Conservation (phyloP, 2,888 invertebrate genomes). For the Eustalomyia histrio region DNA sequence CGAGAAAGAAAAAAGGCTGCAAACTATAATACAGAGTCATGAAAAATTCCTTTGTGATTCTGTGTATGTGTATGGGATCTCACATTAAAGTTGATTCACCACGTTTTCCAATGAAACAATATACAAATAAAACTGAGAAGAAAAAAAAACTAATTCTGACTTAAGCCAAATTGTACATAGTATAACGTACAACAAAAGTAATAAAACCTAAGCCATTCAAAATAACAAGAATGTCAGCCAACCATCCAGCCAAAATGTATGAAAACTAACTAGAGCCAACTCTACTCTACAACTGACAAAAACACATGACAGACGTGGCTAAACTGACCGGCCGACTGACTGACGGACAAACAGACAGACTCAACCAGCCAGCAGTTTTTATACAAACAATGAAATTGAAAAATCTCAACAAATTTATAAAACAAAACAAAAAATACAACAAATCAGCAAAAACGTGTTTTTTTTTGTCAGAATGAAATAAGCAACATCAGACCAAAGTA, state of each 20-base stretch:
- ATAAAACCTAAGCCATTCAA: slow-evolving; percentile 38
- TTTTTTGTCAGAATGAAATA: neutral
- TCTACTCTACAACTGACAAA: neutral
- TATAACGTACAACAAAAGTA: slow-evolving; percentile 40
- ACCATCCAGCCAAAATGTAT: neutral
- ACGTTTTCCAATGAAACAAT: slow-evolving; percentile 47
- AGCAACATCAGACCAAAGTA: slow-evolving; percentile 4
- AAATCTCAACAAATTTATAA: slow-evolving; percentile 48
- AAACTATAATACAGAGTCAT: slow-evolving; percentile 33
- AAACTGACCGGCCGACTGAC: neutral
- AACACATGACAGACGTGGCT: neutral
- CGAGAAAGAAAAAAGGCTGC: slow-evolving; percentile 8
- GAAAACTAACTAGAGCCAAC: slow-evolving; percentile 11
- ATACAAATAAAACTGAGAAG: slow-evolving; percentile 5
- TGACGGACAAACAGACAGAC: neutral
- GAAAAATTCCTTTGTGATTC: slow-evolving; percentile 59
- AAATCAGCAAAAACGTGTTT: slow-evolving; percentile 43
- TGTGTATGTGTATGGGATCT: neutral
- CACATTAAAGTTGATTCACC: slow-evolving; percentile 49
- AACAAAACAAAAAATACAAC: slow-evolving; percentile 27
- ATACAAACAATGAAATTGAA: slow-evolving; percentile 54
- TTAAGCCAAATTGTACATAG: slow-evolving; percentile 25
- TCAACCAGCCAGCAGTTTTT: slow-evolving; percentile 22
- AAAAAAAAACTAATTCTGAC: slow-evolving; percentile 29
- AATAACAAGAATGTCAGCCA: slow-evolving; percentile 31